Base-by-base conservation (phyloP, 35 echinoderm and acorn worm genomes). In the Stichopus chloronotus region DNA sequence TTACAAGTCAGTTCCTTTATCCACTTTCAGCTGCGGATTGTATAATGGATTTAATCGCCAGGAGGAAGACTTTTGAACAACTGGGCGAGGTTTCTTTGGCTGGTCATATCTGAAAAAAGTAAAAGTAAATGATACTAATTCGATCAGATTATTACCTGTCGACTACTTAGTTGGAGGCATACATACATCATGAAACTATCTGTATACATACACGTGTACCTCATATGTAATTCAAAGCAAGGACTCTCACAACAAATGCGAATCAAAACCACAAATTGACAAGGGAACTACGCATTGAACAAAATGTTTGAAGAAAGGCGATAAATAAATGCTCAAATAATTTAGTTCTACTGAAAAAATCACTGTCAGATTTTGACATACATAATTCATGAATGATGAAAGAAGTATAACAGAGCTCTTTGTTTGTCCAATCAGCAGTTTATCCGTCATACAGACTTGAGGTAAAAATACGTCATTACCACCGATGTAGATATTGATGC, bases 1-100 rank as follows among this genome's bases (percentile, higher is more conserved):
- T 52, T 83, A 83, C 14, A 83, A 83, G 55, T 83, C 80, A 8
- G 80, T 83, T 55, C 80, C 80, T 20, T 56, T 83, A 43, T 83
- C 80, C 25, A 83, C 55, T 12, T 4, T 83, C 80, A 83, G 52
- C 43, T 83, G 13, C 52, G 80, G 13, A 55, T 83, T 83, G 17
- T 83, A 83, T 0, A 83, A 52, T 7, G 80, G 80, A 52, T 83
- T 83, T 7, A 83, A 83, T 83, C 55, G 52, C 80, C 80, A 83
- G 0, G 80, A 83, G 80, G 80, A 83, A 12, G 80, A 83, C 55
- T 83, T 83, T 55, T 83, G 80, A 83, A 7, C 17, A 56, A 56
- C 19, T 56, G 30, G 17, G 80, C 21, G 43, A 53, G 52, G 55
- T 55, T 56, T 83, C 55, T 56, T 56, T n/a, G 43, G 80, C 80